These are phyloP conservation scores for Proterorhinus semilunaris DNA, from an alignment of 2,113 vertebrate genomes.

Conservation along the genomic window DNA sequence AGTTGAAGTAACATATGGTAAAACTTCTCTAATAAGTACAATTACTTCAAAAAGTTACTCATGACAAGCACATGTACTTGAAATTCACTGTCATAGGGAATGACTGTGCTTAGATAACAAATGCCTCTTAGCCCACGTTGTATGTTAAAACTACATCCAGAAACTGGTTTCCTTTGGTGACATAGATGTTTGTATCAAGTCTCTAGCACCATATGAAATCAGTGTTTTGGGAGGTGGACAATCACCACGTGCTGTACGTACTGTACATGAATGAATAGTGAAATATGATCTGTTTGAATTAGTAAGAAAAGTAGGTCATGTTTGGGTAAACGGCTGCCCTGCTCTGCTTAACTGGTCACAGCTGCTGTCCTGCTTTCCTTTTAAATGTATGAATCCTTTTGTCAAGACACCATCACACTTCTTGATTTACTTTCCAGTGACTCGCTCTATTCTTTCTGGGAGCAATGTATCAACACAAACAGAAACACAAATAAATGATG, in stretches of 20 bases:
- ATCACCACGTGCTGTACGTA: constrained; percentile 42
- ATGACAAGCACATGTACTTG: too few species aligned
- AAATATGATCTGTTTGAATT: constrained; percentile 19
- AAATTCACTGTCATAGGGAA: too few species aligned
- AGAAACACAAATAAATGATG: background rate
- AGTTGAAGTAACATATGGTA: too few species aligned
- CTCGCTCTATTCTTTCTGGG: background rate
- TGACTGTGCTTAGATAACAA: background rate
- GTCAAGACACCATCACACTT: background rate
- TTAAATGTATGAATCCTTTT: background rate
- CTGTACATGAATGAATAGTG: constrained; percentile 26
- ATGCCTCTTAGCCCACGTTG: background rate
- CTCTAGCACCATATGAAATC: constrained; percentile 83
- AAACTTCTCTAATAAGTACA: too few species aligned
- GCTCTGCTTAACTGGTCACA: constrained; percentile 27
- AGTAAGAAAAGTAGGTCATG: constrained; percentile 36
- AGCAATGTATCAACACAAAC: background rate
- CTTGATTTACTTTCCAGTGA: background rate
- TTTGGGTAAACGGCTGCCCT: constrained; percentile 35
- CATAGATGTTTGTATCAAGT: constrained; percentile 73
- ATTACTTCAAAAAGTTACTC: too few species aligned
- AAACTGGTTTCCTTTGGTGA: constrained; percentile 79
- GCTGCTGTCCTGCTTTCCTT: constrained; percentile 35
- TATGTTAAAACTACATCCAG: constrained; percentile 55
- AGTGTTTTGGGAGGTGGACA: constrained; percentile 73